Percentiles rank a stretch among this genome's conserved stretches.
phyloP scores from a whole-genome alignment of 1,140 invertebrate species.

The Leptinotarsa undecemlineata region DNA sequence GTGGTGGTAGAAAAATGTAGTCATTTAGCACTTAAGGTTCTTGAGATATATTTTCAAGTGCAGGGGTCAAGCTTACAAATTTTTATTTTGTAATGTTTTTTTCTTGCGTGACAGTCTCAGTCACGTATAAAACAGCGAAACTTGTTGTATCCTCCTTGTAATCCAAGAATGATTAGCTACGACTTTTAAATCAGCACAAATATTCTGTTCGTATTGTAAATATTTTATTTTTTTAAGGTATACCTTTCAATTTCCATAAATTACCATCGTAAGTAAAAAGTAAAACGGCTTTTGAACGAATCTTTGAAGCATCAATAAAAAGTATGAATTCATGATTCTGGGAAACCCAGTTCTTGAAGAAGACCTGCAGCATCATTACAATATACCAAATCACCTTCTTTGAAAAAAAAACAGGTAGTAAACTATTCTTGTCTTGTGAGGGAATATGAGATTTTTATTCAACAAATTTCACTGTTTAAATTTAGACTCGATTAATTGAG shows the following conservation, averaged over 20 bases:
- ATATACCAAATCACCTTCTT: slow-evolving; percentile 10
- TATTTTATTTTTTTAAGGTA: slow-evolving; percentile 14
- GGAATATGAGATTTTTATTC: neutral
- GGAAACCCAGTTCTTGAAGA: slow-evolving; percentile 17
- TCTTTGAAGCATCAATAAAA: no score
- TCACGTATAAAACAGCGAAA: no score
- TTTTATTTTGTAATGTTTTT: slow-evolving; percentile 45
- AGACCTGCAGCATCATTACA: slow-evolving; percentile 20
- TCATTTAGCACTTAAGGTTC: no score
- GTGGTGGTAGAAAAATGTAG: no score
- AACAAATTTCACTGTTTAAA: neutral
- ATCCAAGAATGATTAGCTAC: slow-evolving; percentile 35
- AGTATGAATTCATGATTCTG: neutral
- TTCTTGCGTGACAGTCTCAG: slow-evolving; percentile 44
- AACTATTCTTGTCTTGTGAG: neutral
- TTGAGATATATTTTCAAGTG: no score
- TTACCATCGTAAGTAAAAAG: neutral
- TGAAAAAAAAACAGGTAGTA: slow-evolving; percentile 15
- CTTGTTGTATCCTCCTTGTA: no score
- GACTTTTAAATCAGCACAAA: slow-evolving; percentile 52
- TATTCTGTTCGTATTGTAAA: neutral
- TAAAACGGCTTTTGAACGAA: no score
- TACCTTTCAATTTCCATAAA: slow-evolving; percentile 2
- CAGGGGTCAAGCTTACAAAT: slow-evolving; percentile 16
- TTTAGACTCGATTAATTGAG: slow-evolving; percentile 18